Evolutionary conservation across 1,140 invertebrate genomes (phyloP).

Genomic region (Saccostrea echinata): DNA sequence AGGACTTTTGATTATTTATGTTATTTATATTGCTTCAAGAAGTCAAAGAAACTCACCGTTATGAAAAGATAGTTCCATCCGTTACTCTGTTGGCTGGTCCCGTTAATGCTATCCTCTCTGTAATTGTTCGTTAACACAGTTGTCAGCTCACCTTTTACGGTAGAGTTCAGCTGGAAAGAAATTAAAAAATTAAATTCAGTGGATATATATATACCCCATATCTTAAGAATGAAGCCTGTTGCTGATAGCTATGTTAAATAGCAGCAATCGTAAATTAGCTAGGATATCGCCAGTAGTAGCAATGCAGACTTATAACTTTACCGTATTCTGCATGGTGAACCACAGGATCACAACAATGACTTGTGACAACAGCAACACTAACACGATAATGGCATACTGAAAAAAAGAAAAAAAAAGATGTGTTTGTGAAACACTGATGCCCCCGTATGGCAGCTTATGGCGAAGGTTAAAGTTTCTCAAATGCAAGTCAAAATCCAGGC

Average conservation of each 20-base stretch:
- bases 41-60: background rate
- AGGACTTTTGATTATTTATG: too few relatives aligned
- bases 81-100: background rate
- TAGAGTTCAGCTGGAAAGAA: background rate
- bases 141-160: background rate
- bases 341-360: slow-evolving; percentile 52
- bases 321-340: slow-evolving; percentile 59
- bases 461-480: too few relatives aligned
- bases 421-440: background rate
- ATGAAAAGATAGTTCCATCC: slow-evolving; percentile 32
- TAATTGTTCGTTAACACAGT: background rate
- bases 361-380: slow-evolving; percentile 54
- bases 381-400: slow-evolving; percentile 60
- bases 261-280: background rate
- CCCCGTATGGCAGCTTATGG: too few relatives aligned
- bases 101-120: background rate
- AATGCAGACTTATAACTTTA: slow-evolving; percentile 1
- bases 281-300: background rate
- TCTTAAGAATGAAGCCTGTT: too few relatives aligned
- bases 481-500: background rate
- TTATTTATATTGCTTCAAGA: too few relatives aligned
- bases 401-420: slow-evolving; percentile 1
- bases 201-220: too few relatives aligned
- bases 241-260: background rate
- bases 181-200: background rate